These are phyloP conservation scores for Petaurus breviceps DNA, from an alignment of 2,113 vertebrate species.

Conservation along the genomic window DNA sequence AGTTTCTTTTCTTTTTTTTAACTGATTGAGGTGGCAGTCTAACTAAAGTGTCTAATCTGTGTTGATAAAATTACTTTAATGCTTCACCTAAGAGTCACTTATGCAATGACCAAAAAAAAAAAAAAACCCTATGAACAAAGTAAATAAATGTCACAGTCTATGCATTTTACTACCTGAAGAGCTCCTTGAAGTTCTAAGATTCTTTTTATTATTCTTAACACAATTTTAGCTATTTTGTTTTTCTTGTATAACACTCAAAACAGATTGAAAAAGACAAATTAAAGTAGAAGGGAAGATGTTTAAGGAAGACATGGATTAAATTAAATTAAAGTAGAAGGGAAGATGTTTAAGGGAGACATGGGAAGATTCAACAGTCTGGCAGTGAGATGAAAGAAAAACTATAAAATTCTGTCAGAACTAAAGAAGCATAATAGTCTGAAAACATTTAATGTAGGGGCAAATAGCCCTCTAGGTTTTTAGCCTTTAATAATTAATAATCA, in stretches of 20 bases:
- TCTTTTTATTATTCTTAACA: background rate
- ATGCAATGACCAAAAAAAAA: background rate
- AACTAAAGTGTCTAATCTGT: background rate
- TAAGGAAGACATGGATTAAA: background rate
- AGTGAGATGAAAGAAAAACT: background rate
- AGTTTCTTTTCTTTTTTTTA: background rate
- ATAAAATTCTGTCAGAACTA: background rate
- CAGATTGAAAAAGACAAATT: background rate
- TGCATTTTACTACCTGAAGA: background rate
- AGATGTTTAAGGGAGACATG: background rate
- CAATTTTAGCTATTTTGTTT: background rate
- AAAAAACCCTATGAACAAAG: background rate
- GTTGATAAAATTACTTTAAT: background rate
- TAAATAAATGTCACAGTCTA: background rate
- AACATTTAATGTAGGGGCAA: background rate
- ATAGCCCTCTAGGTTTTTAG: background rate
- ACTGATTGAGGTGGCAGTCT: background rate
- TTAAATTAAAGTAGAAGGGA: too few relatives aligned
- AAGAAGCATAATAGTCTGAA: background rate
- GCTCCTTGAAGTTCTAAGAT: background rate
- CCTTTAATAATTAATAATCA: too few relatives aligned
- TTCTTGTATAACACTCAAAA: background rate
- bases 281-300: too few relatives aligned
- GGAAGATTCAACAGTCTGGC: background rate
- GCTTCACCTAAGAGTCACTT: too few relatives aligned